A percentile compares a stretch with the other conserved stretches of the same genome.
Conservation (phyloP, 92 coral and sea anemone species). For the Micromussa lordhowensis region DNA sequence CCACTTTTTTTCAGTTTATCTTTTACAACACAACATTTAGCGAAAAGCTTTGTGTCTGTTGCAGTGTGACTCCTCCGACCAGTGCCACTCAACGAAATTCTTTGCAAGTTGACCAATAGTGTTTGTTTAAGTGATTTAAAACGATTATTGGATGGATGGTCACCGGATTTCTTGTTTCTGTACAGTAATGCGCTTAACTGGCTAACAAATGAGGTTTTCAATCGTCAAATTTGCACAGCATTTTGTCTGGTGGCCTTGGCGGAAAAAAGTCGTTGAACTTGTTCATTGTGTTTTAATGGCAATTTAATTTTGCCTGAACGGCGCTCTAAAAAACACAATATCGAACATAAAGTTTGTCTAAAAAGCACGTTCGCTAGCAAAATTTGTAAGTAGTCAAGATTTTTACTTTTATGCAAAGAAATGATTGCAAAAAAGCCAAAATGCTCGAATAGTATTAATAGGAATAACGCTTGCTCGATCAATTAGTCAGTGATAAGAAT, state of each 20-base stretch:
- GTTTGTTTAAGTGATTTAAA: no score
- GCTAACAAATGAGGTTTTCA: no score
- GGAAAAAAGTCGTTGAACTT: not conserved
- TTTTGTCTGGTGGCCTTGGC: no score
- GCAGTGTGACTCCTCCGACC: no score
- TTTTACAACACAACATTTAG: not conserved
- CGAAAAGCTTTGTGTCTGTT: not conserved
- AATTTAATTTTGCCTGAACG: slow-evolving; percentile 12
- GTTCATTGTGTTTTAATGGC: slow-evolving; percentile 12
- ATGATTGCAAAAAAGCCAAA: not conserved
- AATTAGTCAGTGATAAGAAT: not conserved
- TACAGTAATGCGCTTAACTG: no score
- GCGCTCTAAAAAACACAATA: not conserved
- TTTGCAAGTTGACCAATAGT: no score
- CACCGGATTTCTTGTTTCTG: no score
- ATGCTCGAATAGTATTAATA: not conserved
- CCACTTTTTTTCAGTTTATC: not conserved
- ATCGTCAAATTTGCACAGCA: no score
- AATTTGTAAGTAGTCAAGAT: not conserved
- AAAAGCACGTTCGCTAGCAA: not conserved
- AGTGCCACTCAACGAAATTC: no score
- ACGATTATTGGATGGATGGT: no score
- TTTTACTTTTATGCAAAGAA: not conserved
- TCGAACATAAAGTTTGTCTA: not conserved
- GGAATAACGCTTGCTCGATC: not conserved